phyloP scores from a whole-genome alignment of 2,888 invertebrate species.

The Athalia circularis region DNA sequence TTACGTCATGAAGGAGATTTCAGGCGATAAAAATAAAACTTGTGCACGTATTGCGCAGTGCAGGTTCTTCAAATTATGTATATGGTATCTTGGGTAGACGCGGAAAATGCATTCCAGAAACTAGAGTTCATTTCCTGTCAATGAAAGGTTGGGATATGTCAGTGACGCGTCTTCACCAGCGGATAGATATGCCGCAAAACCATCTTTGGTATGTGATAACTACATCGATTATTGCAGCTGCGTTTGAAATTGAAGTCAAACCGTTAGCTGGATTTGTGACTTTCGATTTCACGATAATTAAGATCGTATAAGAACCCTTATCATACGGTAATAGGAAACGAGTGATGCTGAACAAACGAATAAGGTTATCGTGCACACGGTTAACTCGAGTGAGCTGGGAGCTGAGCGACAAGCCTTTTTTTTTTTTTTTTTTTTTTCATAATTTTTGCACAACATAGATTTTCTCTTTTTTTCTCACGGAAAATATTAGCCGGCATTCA shows the following conservation, averaged over 20 bases:
- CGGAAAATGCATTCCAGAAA: neutral
- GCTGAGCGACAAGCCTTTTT: neutral
- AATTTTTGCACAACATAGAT: too few species aligned
- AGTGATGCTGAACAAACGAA: constrained; percentile 8
- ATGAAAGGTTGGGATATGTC: constrained; percentile 4
- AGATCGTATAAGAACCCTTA: neutral
- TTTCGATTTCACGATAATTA: neutral
- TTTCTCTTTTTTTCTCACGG: too few species aligned
- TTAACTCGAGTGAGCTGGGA: neutral
- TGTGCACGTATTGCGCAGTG: neutral
- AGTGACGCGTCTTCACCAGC: constrained; percentile 4
- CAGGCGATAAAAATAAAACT: too few species aligned
- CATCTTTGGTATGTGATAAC: too few species aligned
- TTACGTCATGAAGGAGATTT: too few species aligned
- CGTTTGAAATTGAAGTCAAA: neutral
- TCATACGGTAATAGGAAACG: too few species aligned
- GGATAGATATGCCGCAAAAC: neutral
- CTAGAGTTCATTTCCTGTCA: constrained; percentile 19
- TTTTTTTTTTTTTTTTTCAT: too few species aligned
- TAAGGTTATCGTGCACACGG: neutral
- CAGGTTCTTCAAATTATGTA: neutral
- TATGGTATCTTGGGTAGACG: neutral
- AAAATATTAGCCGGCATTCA: too few species aligned
- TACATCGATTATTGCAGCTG: too few species aligned
- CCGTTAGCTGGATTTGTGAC: neutral